Conservation (phyloP, 2,888 invertebrate genomes). For the Brenthis daphne region DNA sequence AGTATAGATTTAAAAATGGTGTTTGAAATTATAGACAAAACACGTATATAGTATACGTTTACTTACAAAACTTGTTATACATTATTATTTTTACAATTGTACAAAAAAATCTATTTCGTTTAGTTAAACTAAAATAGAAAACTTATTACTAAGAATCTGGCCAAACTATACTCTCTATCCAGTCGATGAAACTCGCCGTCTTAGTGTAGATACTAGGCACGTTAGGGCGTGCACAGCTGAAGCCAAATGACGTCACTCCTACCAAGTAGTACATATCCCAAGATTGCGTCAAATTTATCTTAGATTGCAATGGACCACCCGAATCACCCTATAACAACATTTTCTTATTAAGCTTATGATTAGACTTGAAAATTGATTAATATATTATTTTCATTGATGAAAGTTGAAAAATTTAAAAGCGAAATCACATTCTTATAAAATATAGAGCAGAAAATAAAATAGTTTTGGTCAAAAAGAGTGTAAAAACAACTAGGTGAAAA, state of each 20-base stretch:
- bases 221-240: not conserved
- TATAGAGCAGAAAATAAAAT: too few relatives aligned
- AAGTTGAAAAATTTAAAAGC: too few relatives aligned
- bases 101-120: not conserved
- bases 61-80: too few relatives aligned
- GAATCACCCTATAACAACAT: conserved; percentile 43
- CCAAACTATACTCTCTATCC: conserved; percentile 65
- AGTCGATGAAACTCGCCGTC: conserved; percentile 57
- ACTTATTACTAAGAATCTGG: conserved; percentile 1
- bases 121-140: not conserved
- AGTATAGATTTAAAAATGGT: too few relatives aligned
- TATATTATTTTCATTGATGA: too few relatives aligned
- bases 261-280: conserved; percentile 37
- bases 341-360: too few relatives aligned
- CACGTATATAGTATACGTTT: too few relatives aligned
- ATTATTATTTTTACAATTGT: not conserved
- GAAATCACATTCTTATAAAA: too few relatives aligned
- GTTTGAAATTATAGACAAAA: too few relatives aligned
- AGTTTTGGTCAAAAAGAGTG: too few relatives aligned
- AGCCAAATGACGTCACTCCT: conserved; percentile 7
- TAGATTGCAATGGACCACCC: conserved; percentile 48
- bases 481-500: too few relatives aligned
- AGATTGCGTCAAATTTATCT: conserved; percentile 43
- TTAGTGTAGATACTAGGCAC: conserved; percentile 55
- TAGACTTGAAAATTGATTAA: too few relatives aligned